Evolutionary conservation across 1,140 invertebrate species (phyloP), one percentile per base, ranked within the genome.

Genomic region (Polypedilum vanderplanki): DNA sequence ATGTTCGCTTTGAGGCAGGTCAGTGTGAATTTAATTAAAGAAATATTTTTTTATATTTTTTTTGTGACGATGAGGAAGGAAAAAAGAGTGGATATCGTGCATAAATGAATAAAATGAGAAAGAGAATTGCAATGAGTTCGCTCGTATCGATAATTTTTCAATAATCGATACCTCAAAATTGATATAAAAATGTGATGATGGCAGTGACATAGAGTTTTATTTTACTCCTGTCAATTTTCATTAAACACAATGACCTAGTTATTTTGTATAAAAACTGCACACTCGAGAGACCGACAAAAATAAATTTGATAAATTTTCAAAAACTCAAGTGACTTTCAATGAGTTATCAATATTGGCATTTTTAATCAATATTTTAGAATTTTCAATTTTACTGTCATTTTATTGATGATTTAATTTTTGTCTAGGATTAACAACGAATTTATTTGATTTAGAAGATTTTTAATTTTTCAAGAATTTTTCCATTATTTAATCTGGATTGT

Each of bases 21-120:
- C 46, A 57, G 46, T 57, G 46, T 57, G 10, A 57, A 57, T 57
- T 57, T n/a, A 57, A 57, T 57, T 57, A 57, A 57, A 57, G 15
- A 46, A 57, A 57, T 57, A n/a, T 3, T 46, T 10, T 46, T 46
- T 46, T 57, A 12, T 12, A 12, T n/a, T 57, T 57, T 57, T n/a
- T 57, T 57, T 15, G 46, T 57, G 46, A n/a, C 12, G n/a, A 15
- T 57, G n/a, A 57, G 3, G 1, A 46, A 9, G 41, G 8, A 12
- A 41, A 7, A 46, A 46, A 46, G 8, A 15, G 41, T 46, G 41
- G 41, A 46, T 12, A 46, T 15, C 46, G 10, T n/a, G 3, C 10
- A 57, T n/a, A n/a, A 57, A 57, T 12, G 41, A 46, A 46, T 8
- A 8, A 46, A 41, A 41, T 46, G 15, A 46, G 15, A n/a, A 57